Evolutionary conservation across 2,797 vertebrate species (phyloP), one percentile per base, ranked within the genome.

Genomic region (Diplodus sargus): DNA sequence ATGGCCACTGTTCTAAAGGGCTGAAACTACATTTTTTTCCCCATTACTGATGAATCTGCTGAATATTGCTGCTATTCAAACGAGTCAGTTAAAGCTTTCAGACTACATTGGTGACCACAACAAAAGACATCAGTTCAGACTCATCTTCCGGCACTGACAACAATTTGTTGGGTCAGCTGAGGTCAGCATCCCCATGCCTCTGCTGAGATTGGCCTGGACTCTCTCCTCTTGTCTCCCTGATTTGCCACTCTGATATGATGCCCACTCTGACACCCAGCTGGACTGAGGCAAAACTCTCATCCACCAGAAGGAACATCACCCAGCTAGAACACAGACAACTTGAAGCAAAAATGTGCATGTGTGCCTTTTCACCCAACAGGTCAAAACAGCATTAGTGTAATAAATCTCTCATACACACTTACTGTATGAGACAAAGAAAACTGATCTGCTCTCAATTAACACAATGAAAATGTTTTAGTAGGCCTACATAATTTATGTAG

Each of bases 151-250:
- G 45, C 63, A 48, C 66, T 39, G 39, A 39, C 39, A 39, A 39
- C 39, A 39, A 42, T 79, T 64, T 74, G 10, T 65, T 73, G 69
- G 68, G 77, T 77, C 66, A 69, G 12, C 63, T 67, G 34, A 84
- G 76, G 79, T 84, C 52, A 75, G 57, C 58, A n/a, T 65, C 60
- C n/a, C 25, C 22, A 47, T 65, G 25, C 18, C n/a, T 70, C 48
- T 71, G 42, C 52, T 28, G 28, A 74, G 63, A 71, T 12, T 64
- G 66, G 49, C 49, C 48, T 49, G 25, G 63, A 34, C 56, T 53
- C 1, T 70, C 51, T 51, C 39, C 51, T 51, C 39, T 58, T n/a
- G n/a, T 69, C 45, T 63, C 54, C 45, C 45, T 23, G 42, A 54
- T 70, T 77, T 83, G 49, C 23, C 72, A 67, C 49, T 74, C 53